Evolutionary conservation across 2,113 vertebrate genomes (phyloP), one percentile per base, ranked within the genome.

Genomic region (Mixornis gularis): DNA sequence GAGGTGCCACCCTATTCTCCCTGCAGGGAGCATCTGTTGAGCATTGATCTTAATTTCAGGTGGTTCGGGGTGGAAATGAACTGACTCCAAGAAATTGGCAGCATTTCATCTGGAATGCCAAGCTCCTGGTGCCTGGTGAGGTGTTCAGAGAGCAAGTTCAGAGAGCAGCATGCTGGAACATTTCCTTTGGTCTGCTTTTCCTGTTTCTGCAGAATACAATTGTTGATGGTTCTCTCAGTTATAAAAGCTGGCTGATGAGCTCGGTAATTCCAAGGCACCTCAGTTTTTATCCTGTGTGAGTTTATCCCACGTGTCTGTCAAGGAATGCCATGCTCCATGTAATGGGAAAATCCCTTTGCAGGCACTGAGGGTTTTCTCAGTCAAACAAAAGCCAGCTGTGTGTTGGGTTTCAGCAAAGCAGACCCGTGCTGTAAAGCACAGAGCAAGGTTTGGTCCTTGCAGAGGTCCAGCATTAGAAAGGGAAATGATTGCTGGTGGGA

Each of bases 31-130:
- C 62, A 49, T 69, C 21, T 32, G 1, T 21, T 86, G 38, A 64
- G 69, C 65, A 53, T 56, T 27, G 73, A 79, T 93, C 89, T 94
- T 81, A 2, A 72, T 93, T 89, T 74, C 89, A 58, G 62, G 80
- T 79, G 34, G 69, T 12, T 71, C 3, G 0, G 40, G 58, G 20
- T 68, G 81, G 53, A 68, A 93, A 89, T 52, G 58, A 94, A 72
- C 25, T 81, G 16, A 89, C 78, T 85, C 62, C 53, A 22, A 74
- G 87, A 30, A 43, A 49, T 0, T 24, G 24, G 29, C 85, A 34
- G 6, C 13, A 2, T 64, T 76, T 90, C 40, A 27, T 26, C 58
- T 36, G 80, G 44, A 58, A 29, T 11, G 49, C 76, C 48, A 30
- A 83, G 68, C 82, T 20, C 24, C 59, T 8, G 62, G 4, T 36